phyloP scores from a whole-genome alignment of 2,113 vertebrate species.

The Nerophis ophidion region DNA sequence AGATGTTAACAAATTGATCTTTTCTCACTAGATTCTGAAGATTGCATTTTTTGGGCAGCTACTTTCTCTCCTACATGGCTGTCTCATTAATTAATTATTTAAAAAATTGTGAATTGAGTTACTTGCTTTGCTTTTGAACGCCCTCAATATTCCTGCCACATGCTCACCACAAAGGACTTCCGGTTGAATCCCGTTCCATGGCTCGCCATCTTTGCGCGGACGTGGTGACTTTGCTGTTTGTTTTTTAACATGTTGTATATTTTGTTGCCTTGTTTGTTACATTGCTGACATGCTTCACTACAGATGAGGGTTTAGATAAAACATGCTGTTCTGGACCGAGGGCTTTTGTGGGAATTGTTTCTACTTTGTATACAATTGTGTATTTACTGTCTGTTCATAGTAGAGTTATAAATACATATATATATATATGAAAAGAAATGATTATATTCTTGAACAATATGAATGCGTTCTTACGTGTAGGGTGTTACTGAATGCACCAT shows the following conservation, averaged over 20 bases:
- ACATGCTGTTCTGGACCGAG: constrained; percentile 32
- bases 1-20: too few relatives aligned
- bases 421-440: constrained; percentile 70
- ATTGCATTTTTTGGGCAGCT: constrained; percentile 63
- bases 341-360: constrained; percentile 61
- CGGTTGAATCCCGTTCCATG: constrained; percentile 22
- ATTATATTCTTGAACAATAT: constrained; percentile 67
- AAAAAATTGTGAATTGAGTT: constrained; percentile 29
- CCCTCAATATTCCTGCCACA: constrained; percentile 43
- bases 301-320: constrained; percentile 36
- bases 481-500: constrained; percentile 53
- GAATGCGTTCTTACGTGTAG: constrained; percentile 14
- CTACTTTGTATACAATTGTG: constrained; percentile 77
- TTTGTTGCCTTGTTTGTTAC: constrained; percentile 36
- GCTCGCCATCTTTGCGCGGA: constrained; percentile 17
- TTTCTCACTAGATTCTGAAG: background rate
- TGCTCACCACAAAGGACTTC: constrained; percentile 43
- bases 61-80: constrained; percentile 67
- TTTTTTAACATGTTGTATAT: constrained; percentile 34
- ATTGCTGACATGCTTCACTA: constrained; percentile 29
- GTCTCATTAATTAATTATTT: background rate
- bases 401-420: constrained; percentile 65
- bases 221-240: constrained; percentile 6
- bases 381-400: constrained; percentile 81
- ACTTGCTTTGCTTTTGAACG: constrained; percentile 48